Base-by-base conservation (phyloP, 2,797 vertebrate genomes). In the Cyprinella venusta region DNA sequence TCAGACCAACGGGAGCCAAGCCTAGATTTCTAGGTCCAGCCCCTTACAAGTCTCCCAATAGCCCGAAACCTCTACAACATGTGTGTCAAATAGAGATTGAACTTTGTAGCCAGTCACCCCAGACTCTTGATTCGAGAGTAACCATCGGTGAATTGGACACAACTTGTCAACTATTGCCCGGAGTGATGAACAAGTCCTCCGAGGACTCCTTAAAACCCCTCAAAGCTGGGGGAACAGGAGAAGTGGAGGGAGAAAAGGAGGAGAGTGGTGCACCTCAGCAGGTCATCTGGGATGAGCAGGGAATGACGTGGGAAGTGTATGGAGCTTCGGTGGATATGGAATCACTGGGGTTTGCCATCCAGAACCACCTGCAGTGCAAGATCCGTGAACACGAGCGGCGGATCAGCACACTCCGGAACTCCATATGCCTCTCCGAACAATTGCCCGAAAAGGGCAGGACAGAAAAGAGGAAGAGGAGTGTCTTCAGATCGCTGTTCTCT, bases 271-370 rank as follows among this genome's bases (percentile, higher is more conserved):
- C 91, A 0, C 92, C 97, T 54, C 93, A 94, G 76, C 94, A 96
- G 12, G 95, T 98, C 76, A 89, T 92, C 10, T 97, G 97, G 97
- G 97, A 98, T 0, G 95, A 97, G 79, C 96, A 97, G 86, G 97
- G 97, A 76, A 97, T 97, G 97, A 98, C 97, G 0, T 99, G 97
- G 97, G 97, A 98, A 88, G 98, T 99, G 76, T 99, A 99, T 0
- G 98, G 98, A 0, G 98, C 98, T 0, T 97, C 97, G 0, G 92
- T 98, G 1, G 98, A 99, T 89, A 96, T 97, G 0, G 98, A 99
- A 87, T 98, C 96, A 1, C 93, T 99, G 45, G 98, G 98, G 38
- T 95, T 98, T 21, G 98, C 97, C 52, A 99, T 99, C 88, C 98
- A 99, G 94, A 99, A 97, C 92, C 98, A 99, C 89, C 90, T 99